These are phyloP conservation scores for Zonitis immaculata DNA, from an alignment of 2,888 invertebrate genomes.

Conservation along the genomic window DNA sequence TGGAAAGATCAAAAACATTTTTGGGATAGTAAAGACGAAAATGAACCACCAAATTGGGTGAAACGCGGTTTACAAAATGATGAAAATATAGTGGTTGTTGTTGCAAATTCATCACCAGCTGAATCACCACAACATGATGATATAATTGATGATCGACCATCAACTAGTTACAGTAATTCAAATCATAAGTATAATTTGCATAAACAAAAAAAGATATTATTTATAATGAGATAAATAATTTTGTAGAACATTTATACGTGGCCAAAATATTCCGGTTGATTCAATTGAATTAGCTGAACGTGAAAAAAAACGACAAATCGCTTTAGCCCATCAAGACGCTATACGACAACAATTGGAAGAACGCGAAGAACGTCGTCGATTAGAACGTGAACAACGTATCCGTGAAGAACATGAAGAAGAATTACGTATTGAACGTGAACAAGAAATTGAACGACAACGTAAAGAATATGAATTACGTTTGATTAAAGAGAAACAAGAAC, in stretches of 20 bases:
- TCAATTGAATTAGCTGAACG: slow-evolving; percentile 74
- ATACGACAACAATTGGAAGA: slow-evolving; percentile 82
- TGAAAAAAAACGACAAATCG: slow-evolving; percentile 75
- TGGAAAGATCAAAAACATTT: slow-evolving; percentile 71
- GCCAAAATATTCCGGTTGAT: slow-evolving; percentile 82
- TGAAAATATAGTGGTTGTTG: slow-evolving; percentile 49
- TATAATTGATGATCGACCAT: slow-evolving; percentile 43
- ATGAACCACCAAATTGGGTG: slow-evolving; percentile 52
- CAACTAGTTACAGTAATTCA: slow-evolving; percentile 41
- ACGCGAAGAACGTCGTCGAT: slow-evolving; percentile 66
- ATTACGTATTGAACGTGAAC: slow-evolving; percentile 67
- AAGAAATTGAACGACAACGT: slow-evolving; percentile 63
- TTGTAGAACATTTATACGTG: slow-evolving; percentile 72
- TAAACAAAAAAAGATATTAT: not conserved
- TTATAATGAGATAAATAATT: too few relatives aligned
- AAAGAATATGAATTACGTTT: slow-evolving; percentile 67
- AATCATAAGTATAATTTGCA: slow-evolving; percentile 26
- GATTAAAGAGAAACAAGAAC: slow-evolving; percentile 63
- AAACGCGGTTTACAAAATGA: slow-evolving; percentile 52
- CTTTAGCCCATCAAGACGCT: slow-evolving; percentile 80
- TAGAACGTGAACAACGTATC: slow-evolving; percentile 69
- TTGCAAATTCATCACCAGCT: slow-evolving; percentile 47
- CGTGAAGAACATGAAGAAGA: slow-evolving; percentile 81
- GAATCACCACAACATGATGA: slow-evolving; percentile 47
- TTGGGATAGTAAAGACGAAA: slow-evolving; percentile 56